These are phyloP conservation scores for Xerus rutilus DNA, from an alignment of 2,797 vertebrate genomes.

Conservation along the genomic window DNA sequence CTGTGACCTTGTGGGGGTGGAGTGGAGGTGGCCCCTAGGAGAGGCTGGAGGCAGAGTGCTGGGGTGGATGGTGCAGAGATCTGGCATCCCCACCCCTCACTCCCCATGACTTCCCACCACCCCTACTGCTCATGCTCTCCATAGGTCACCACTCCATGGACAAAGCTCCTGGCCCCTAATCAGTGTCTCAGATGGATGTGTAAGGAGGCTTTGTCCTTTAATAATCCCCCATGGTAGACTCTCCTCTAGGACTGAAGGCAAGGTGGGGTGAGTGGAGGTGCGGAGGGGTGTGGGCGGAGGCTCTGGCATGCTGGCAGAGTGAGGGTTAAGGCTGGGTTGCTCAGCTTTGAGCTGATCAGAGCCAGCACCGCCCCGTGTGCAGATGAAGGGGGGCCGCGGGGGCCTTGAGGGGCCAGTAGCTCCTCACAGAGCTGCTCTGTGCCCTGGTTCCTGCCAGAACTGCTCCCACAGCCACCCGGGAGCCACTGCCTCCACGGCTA, in stretches of 20 bases:
- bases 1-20: background rate
- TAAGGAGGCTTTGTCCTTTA: slow-evolving; percentile 49
- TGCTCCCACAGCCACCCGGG: slow-evolving; percentile 61
- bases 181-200: background rate
- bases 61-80: background rate
- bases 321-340: slow-evolving; percentile 74
- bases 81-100: background rate
- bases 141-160: background rate
- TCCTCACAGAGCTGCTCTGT: slow-evolving; percentile 73
- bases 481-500: background rate
- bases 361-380: slow-evolving; percentile 73
- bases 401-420: slow-evolving; percentile 77
- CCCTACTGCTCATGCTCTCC: accelerated
- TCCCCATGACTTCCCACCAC: background rate
- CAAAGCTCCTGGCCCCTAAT: background rate
- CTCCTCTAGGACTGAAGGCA: background rate
- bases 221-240: slow-evolving; percentile 20
- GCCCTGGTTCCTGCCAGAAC: slow-evolving; percentile 64
- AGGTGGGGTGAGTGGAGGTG: background rate
- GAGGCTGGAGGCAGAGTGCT: background rate
- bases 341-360: slow-evolving; percentile 65
- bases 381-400: slow-evolving; percentile 77
- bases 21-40: background rate
- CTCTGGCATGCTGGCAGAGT: slow-evolving; percentile 54
- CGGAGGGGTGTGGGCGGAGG: background rate